Conservation (phyloP, 30 jellyfish, hydroid and myxozoan species). For the Aurelia sp. region DNA sequence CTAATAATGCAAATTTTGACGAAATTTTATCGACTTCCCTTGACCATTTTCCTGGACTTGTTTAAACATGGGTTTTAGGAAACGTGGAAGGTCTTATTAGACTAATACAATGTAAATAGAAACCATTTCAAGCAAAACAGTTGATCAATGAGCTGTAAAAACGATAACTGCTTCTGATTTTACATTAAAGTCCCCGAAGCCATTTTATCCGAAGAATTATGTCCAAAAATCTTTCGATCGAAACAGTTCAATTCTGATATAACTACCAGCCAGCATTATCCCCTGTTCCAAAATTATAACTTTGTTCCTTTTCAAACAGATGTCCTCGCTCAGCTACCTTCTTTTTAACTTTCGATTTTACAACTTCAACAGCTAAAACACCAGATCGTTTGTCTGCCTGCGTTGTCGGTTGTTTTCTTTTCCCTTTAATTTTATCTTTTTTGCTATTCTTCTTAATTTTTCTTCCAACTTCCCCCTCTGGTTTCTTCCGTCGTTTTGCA, state of each 20-base stretch:
- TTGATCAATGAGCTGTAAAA: too few relatives aligned
- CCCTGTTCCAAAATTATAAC: conserved; percentile 22
- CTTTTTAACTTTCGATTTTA: not conserved
- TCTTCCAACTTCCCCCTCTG: not conserved
- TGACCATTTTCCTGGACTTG: too few relatives aligned
- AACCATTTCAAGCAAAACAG: too few relatives aligned
- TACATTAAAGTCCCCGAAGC: not conserved
- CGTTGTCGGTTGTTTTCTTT: not conserved
- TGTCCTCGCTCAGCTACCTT: not conserved
- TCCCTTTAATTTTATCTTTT: not conserved
- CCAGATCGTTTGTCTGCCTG: conserved; percentile 33
- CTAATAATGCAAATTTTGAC: too few relatives aligned
- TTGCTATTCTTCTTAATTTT: not conserved
- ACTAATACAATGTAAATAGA: too few relatives aligned
- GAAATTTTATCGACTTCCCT: too few relatives aligned
- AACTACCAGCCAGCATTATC: conserved; percentile 30
- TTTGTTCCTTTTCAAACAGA: not conserved
- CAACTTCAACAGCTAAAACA: conserved; percentile 27
- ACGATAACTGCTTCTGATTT: too few relatives aligned
- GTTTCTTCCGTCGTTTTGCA: not conserved
- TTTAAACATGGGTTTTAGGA: too few relatives aligned
- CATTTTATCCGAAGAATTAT: not conserved
- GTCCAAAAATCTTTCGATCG: not conserved
- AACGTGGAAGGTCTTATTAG: too few relatives aligned
- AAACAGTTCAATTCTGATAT: not conserved